phyloP scores from a whole-genome alignment of 2,113 vertebrate species.

The Strix uralensis region DNA sequence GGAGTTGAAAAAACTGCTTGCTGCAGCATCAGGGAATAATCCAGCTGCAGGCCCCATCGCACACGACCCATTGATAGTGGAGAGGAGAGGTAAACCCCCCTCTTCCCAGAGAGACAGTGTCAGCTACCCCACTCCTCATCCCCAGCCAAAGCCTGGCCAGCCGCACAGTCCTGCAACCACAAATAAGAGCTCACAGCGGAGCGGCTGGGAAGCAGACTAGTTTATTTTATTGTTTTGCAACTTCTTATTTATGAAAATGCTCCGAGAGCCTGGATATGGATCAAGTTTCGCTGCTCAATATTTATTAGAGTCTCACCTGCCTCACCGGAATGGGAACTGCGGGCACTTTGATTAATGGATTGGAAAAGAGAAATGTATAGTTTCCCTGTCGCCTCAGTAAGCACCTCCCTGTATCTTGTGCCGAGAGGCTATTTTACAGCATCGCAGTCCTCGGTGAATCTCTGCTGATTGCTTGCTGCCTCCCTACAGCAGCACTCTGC shows the following conservation, averaged over 20 bases:
- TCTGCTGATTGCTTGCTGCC: conserved; percentile 51
- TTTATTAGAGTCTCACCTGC: conserved; percentile 65
- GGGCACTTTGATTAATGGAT: conserved; percentile 61
- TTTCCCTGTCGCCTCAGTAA: conserved; percentile 61
- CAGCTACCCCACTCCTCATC: not conserved
- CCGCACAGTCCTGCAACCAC: not conserved
- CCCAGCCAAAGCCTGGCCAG: not conserved
- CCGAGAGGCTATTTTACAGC: conserved; percentile 61
- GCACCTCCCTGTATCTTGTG: conserved; percentile 61
- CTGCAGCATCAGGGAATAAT: not conserved
- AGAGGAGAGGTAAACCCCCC: not conserved
- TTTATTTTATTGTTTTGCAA: conserved; percentile 29
- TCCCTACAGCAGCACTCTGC: conserved; percentile 8
- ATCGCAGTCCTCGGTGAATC: conserved; percentile 32
- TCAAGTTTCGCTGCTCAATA: conserved; percentile 60
- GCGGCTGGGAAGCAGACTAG: not conserved
- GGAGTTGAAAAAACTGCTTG: not conserved
- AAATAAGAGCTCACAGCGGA: not conserved
- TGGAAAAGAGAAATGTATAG: conserved; percentile 48
- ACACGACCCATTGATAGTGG: not conserved
- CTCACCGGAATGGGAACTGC: not conserved
- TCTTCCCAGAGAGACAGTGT: not conserved
- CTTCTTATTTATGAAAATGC: conserved; percentile 70
- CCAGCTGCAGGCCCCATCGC: not conserved
- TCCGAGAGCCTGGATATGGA: conserved; percentile 23